Evolutionary conservation across 2,888 invertebrate species (phyloP).

Genomic region (Euzophera pinguis): DNA sequence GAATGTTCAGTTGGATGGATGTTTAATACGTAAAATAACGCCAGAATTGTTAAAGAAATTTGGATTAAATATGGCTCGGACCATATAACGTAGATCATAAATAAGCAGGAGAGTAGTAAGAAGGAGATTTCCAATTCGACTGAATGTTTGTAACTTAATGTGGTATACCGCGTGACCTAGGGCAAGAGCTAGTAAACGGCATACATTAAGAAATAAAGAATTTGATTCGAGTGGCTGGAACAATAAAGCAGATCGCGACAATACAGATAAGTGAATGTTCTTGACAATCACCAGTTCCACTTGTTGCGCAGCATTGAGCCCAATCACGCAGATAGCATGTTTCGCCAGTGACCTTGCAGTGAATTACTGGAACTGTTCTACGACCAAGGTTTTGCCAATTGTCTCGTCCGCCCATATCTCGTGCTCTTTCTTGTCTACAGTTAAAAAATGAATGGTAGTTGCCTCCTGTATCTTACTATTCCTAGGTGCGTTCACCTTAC

Average conservation of each 20-base stretch:
- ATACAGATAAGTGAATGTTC: neutral
- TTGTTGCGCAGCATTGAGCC: conserved; percentile 9
- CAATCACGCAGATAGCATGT: conserved; percentile 10
- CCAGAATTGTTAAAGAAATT: too few relatives aligned
- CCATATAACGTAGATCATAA: too few relatives aligned
- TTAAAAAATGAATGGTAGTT: neutral
- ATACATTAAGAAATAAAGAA: too few relatives aligned
- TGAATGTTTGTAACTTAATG: too few relatives aligned
- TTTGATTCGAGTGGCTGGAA: neutral
- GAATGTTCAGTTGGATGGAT: too few relatives aligned
- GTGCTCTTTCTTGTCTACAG: neutral
- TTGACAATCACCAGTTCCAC: neutral
- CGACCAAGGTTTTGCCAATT: neutral
- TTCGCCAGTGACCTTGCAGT: conserved; percentile 12
- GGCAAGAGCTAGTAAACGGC: too few relatives aligned
- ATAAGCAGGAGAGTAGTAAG: too few relatives aligned
- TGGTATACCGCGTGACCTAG: too few relatives aligned
- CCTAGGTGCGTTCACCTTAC: too few relatives aligned
- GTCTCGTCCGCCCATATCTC: neutral
- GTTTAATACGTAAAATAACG: too few relatives aligned
- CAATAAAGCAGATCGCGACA: neutral
- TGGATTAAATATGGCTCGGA: too few relatives aligned
- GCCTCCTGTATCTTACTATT: neutral
- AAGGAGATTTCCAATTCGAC: too few relatives aligned
- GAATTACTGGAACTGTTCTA: neutral